Evolutionary conservation across 2,888 invertebrate species (phyloP).

Genomic region (Eledone cirrhosa): DNA sequence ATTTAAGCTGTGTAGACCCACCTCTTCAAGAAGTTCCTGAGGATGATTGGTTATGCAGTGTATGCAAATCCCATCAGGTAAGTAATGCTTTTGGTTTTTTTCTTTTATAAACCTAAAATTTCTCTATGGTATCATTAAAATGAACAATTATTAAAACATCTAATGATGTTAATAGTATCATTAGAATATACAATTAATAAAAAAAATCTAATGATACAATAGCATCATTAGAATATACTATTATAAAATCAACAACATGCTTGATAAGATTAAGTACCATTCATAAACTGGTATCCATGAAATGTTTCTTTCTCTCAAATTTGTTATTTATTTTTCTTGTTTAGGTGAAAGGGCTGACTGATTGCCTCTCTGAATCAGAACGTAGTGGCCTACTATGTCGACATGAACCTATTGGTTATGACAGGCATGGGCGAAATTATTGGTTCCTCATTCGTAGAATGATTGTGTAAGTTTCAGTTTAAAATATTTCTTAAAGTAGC

Average conservation of each 20-base stretch:
- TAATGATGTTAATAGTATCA: no score
- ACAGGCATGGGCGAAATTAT: slow-evolving; percentile 95
- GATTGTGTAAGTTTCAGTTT: slow-evolving; percentile 80
- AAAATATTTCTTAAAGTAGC: not conserved
- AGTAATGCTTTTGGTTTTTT: not conserved
- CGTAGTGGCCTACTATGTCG: slow-evolving; percentile 89
- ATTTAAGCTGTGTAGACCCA: slow-evolving; percentile 95
- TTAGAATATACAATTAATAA: no score
- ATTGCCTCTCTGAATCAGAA: slow-evolving; percentile 90
- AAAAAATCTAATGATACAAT: no score
- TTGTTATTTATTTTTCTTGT: slow-evolving; percentile 14
- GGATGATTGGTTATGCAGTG: slow-evolving; percentile 96
- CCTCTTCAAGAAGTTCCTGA: slow-evolving; percentile 92
- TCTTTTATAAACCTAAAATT: no score
- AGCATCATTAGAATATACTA: no score
- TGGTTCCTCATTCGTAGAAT: slow-evolving; percentile 94
- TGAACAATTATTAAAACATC: no score
- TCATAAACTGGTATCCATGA: no score
- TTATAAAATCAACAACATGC: no score
- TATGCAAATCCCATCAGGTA: slow-evolving; percentile 90
- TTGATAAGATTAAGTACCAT: no score
- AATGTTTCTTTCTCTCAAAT: no score
- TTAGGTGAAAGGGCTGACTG: slow-evolving; percentile 85
- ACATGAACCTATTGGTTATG: slow-evolving; percentile 93
- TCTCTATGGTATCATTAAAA: no score